Conservation (phyloP, 2,797 vertebrate genomes). For the Triplophysa bombifrons region DNA sequence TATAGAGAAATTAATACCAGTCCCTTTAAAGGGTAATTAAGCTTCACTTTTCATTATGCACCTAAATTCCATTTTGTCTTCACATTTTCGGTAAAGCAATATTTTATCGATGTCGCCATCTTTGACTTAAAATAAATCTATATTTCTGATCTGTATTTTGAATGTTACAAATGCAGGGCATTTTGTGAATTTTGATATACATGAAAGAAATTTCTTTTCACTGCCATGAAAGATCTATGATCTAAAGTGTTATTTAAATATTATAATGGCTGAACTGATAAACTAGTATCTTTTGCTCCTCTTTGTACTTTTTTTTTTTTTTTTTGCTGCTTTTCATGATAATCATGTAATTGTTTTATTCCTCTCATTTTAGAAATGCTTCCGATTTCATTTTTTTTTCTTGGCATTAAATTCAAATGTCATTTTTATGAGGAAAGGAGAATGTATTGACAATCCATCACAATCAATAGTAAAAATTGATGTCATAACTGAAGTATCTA, state of each 20-base stretch:
- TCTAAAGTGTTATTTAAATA: slow-evolving; percentile 69
- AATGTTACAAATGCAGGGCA: slow-evolving; percentile 80
- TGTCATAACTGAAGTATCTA: slow-evolving; percentile 61
- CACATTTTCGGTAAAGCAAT: slow-evolving; percentile 72
- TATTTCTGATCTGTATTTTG: slow-evolving; percentile 75
- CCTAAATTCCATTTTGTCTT: slow-evolving; percentile 4
- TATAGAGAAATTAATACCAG: not conserved
- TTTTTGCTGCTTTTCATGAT: slow-evolving; percentile 68
- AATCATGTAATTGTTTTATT: slow-evolving; percentile 53
- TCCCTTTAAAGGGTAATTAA: not conserved
- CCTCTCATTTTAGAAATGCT: slow-evolving; percentile 67
- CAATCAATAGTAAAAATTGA: slow-evolving; percentile 63
- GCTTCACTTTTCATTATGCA: not conserved
- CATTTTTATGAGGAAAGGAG: slow-evolving; percentile 67
- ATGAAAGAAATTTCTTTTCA: slow-evolving; percentile 71
- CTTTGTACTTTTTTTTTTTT: slow-evolving; percentile 58
- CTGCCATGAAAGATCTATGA: slow-evolving; percentile 77
- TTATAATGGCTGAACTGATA: slow-evolving; percentile 61
- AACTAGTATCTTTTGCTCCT: slow-evolving; percentile 55
- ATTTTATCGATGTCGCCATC: slow-evolving; percentile 62
- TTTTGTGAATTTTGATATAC: slow-evolving; percentile 79
- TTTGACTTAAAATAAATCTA: slow-evolving; percentile 57
- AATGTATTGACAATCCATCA: slow-evolving; percentile 84
- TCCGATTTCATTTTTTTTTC: slow-evolving; percentile 71
- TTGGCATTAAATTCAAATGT: slow-evolving; percentile 75